A percentile compares a stretch with the other conserved stretches of the same genome.
Evolutionary conservation across 1,140 invertebrate species (phyloP).

Genomic region (Drosophila oshimai): DNA sequence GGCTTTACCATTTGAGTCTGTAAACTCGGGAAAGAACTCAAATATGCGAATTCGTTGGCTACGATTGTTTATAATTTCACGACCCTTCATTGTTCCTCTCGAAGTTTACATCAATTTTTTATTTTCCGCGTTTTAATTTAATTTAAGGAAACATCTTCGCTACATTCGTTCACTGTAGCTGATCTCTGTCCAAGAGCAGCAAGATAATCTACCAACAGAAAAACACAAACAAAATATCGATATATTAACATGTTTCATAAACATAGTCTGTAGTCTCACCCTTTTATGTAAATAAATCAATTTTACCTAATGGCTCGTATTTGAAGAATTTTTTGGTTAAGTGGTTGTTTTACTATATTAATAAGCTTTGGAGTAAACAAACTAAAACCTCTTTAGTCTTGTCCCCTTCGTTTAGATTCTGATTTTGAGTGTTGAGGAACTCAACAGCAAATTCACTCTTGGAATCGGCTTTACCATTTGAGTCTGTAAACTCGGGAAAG

Average conservation of each 20-base stretch:
- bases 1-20: background rate
- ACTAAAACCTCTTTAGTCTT: no score
- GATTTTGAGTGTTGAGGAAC: slow-evolving; percentile 55
- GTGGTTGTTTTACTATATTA: no score
- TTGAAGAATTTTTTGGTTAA: background rate
- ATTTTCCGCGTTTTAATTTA: slow-evolving; percentile 16
- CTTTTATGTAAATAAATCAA: slow-evolving; percentile 66
- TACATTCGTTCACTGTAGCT: slow-evolving; percentile 61
- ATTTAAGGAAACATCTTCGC: slow-evolving; percentile 43
- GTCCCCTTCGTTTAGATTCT: no score
- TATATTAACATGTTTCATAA: slow-evolving; percentile 60
- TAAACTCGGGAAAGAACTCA: background rate
- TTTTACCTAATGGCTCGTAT: slow-evolving; percentile 26
- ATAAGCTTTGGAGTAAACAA: no score
- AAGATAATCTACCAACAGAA: slow-evolving; percentile 43
- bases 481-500: background rate
- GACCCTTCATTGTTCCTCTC: background rate
- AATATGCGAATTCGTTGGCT: background rate
- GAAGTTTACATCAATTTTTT: slow-evolving; percentile 2
- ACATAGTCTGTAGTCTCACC: slow-evolving; percentile 50
- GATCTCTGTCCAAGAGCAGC: slow-evolving; percentile 27
- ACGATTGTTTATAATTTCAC: slow-evolving; percentile 3
- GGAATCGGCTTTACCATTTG: background rate
- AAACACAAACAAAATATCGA: slow-evolving; percentile 21
- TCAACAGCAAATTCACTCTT: background rate